Base-by-base conservation (phyloP, 1,140 invertebrate species). In the Ceratitis capitata region DNA sequence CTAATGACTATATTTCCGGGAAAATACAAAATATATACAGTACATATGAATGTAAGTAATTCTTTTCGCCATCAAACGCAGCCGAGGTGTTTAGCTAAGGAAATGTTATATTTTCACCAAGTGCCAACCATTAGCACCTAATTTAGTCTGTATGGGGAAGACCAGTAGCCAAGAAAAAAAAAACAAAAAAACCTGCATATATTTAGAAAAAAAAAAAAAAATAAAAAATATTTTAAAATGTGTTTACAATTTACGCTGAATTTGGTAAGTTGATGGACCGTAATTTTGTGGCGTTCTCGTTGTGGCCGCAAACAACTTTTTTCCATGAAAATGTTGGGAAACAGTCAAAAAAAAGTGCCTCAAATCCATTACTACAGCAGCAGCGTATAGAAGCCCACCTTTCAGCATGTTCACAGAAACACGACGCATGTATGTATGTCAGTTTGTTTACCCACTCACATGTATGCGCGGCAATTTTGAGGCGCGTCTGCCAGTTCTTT, bases 181-280 rank as follows among this genome's bases (percentile, higher is more conserved):
- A 39, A 69, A 69, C 12, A 14, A 69, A 32, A 64, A 32, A 32
- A 32, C 12, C 0, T 19, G 19, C 6, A 51, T 6, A 47, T 26
- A 53, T 7, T 10, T 0, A 74, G 9, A 5, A 82, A 82, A 23
- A 47, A 10, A 6, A 12, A 82, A 47, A 82, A 82, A 35, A 10
- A 45, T 10, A 47, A 47, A 16, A 26, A 58, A 58, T 14, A 32
- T 9, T 64, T 14, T 32, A 4, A 64, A 19, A 16, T n/a, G 3
- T 82, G 47, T 82, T 82, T 82, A 82, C 78, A 82, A 26, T 49
- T 82, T 82, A 82, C 29, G 47, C 42, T 26, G 78, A 82, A 49
- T 82, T 82, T 47, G 39, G 49, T 45, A 82, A n/a, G n/a, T n/a
- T n/a, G n/a, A 45, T 47, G 47, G 12, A n/a, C 26, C 78, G 14